Evolutionary conservation across 53 echinoderm and acorn worm genomes (phyloP), one percentile per base, ranked within the genome.

Genomic region (Arbacia lixula): DNA sequence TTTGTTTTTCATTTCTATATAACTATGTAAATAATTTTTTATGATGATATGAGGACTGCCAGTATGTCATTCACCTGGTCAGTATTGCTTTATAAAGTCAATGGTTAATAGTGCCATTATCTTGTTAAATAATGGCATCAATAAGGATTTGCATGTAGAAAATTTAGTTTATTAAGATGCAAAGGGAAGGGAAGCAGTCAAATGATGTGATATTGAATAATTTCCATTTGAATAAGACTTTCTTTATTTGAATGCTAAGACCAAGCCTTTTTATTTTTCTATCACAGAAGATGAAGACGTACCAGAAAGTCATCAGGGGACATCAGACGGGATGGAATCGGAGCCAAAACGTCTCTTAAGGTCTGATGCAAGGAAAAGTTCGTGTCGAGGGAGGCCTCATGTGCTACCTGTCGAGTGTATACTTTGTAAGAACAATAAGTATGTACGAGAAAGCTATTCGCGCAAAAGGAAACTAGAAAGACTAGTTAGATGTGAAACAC

Each of bases 401-500:
- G 71, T 49, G 1, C 50, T 71, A 10, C 71, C 71, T 19, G 20
- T 46, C 4, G 71, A 71, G 50, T 71, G 71, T 49, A 24, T 49
- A 0, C 41, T 71, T 2, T 49, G 71, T 71, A 46, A 29, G 17
- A 29, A 16, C 3, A 71, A 35, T 28, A 46, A 71, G 29, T 71
- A 71, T 46, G 29, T 71, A 0, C 21, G 1, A 71, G 71, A 71
- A 29, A 43, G 46, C 4, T 71, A 26, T 16, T 66, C 66, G 17
- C 42, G 12, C 0, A 83, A 83, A 50, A 83, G 66, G 5, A 64
- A 50, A 20, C 22, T 63, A 63, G 83, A 83, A 30, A 50, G 52
- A 22, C 24, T 83, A 3, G 50, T 64, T 26, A 21, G 52, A 42
- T 83, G 66, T 66, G 83, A 66, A 83, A 83, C 83, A 1, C 28